A percentile compares a stretch with the other conserved stretches of the same genome.
Evolutionary conservation across 2,797 vertebrate species (phyloP).

Genomic region (Pangasius macronema): DNA sequence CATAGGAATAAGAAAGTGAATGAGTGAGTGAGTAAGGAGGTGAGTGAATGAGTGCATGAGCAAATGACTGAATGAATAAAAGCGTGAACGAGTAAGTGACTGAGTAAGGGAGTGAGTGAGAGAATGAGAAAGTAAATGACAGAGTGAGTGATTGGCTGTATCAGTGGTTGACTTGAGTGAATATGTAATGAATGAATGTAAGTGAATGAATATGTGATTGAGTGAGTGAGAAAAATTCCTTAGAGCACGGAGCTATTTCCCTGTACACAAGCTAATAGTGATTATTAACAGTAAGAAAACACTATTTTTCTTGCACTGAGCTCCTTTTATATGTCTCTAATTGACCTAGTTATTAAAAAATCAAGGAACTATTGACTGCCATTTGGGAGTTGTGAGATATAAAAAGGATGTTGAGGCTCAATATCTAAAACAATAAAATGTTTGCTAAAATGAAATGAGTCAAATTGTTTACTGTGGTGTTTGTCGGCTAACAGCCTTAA

Average conservation of each 20-base stretch:
- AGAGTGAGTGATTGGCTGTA: not conserved
- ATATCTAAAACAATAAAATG: conserved; percentile 35
- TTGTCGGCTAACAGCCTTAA: conserved; percentile 40
- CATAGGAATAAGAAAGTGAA: not conserved
- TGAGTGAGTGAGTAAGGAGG: not conserved
- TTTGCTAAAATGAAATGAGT: conserved; percentile 36
- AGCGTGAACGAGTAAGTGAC: not conserved
- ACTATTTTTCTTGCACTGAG: not conserved
- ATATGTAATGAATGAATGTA: too few relatives aligned
- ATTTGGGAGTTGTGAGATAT: conserved; percentile 23
- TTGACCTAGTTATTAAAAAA: conserved; percentile 1
- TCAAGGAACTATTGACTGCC: not conserved
- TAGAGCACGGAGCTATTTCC: not conserved
- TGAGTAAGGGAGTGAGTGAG: not conserved
- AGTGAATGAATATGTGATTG: not conserved
- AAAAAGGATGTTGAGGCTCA: conserved; percentile 9
- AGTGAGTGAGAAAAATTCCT: not conserved
- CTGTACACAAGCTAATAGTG: not conserved
- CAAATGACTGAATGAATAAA: not conserved
- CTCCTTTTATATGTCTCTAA: not conserved
- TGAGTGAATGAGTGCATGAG: not conserved
- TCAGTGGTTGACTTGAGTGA: not conserved
- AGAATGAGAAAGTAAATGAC: not conserved
- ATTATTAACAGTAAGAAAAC: not conserved
- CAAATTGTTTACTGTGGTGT: conserved; percentile 45